phyloP scores from a whole-genome alignment of 1,140 invertebrate species.

The Drosophila rufa region DNA sequence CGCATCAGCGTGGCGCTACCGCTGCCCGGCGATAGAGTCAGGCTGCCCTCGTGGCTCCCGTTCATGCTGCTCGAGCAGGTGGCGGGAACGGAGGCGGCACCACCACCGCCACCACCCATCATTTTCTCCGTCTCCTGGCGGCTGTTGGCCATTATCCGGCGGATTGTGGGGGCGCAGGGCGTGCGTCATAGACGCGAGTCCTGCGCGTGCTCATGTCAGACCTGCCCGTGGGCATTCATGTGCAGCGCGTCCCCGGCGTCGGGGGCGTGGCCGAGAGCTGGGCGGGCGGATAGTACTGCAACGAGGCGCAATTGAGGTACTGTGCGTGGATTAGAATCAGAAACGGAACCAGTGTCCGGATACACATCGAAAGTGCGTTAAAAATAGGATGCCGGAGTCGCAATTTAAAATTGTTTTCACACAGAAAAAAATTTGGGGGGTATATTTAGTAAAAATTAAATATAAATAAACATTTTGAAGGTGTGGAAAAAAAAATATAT shows the following conservation, averaged over 20 bases:
- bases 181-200: constrained; percentile 85
- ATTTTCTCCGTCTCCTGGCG: constrained; percentile 85
- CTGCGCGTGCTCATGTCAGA: constrained; percentile 83
- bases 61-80: constrained; percentile 46
- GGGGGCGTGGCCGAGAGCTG: constrained; percentile 88
- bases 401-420: not conserved
- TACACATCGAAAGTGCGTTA: constrained; percentile 47
- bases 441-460: not conserved
- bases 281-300: constrained; percentile 92
- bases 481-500: too few relatives aligned
- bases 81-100: constrained; percentile 32
- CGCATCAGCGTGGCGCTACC: constrained; percentile 77
- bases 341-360: constrained; percentile 25
- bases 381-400: constrained; percentile 31
- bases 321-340: constrained; percentile 56
- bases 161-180: constrained; percentile 84
- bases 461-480: too few relatives aligned
- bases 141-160: constrained; percentile 84
- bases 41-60: constrained; percentile 63
- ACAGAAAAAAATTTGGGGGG: not conserved
- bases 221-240: constrained; percentile 89
- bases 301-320: constrained; percentile 85
- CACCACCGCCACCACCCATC: constrained; percentile 55
- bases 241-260: constrained; percentile 89
- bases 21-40: constrained; percentile 67